phyloP scores from a whole-genome alignment of 2,888 invertebrate species.

The Osmoderma eremita region DNA sequence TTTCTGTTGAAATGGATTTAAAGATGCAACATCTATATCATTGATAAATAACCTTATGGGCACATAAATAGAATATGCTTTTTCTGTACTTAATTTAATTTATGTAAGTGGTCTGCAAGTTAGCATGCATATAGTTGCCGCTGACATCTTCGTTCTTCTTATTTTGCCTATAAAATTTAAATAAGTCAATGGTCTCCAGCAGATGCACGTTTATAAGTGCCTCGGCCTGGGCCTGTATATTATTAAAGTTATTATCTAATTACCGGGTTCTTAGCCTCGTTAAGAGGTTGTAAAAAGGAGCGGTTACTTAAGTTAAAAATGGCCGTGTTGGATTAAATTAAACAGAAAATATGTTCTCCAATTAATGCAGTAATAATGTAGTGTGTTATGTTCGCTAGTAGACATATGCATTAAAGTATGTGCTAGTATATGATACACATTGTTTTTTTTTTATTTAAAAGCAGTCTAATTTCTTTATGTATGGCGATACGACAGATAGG shows the following conservation, averaged over 20 bases:
- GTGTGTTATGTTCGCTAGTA: too few relatives aligned
- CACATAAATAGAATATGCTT: background rate
- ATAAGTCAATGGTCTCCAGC: slow-evolving; percentile 17
- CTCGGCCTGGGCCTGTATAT: slow-evolving; percentile 10
- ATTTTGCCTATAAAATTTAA: slow-evolving; percentile 27
- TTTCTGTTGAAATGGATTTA: background rate
- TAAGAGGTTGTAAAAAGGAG: slow-evolving; percentile 24
- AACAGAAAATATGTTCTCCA: background rate
- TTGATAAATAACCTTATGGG: background rate
- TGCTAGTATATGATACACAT: too few relatives aligned
- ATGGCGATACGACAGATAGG: too few relatives aligned
- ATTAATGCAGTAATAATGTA: slow-evolving; percentile 7
- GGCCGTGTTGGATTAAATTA: background rate
- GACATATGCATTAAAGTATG: too few relatives aligned
- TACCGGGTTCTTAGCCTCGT: slow-evolving; percentile 19
- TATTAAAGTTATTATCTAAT: slow-evolving; percentile 34
- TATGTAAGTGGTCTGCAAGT: background rate
- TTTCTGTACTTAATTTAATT: background rate
- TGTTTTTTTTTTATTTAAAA: too few relatives aligned
- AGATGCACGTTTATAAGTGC: slow-evolving; percentile 27
- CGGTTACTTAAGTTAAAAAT: slow-evolving; percentile 17
- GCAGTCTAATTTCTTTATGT: too few relatives aligned
- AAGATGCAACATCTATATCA: background rate
- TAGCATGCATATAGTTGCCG: background rate
- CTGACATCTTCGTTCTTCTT: slow-evolving; percentile 11